Evolutionary conservation across 2,113 vertebrate genomes (phyloP).

Genomic region (Ondatra zibethicus): DNA sequence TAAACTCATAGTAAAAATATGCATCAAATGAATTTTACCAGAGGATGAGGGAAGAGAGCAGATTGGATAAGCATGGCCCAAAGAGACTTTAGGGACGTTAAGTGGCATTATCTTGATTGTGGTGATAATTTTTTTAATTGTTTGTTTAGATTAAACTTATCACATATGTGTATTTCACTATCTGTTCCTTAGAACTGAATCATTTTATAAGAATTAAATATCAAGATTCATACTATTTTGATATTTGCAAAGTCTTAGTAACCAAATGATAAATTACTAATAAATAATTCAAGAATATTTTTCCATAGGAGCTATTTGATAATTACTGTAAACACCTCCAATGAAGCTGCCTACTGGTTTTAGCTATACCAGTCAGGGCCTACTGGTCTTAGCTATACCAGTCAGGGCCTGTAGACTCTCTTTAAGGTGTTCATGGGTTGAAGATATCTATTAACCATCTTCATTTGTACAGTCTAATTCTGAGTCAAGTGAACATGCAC

Average conservation of each 20-base stretch:
- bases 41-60: background rate
- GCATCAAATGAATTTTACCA: background rate
- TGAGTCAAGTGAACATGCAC: background rate
- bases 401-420: fast-evolving
- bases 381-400: background rate
- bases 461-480: background rate
- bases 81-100: background rate
- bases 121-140: background rate
- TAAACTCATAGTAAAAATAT: background rate
- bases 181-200: background rate
- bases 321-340: background rate
- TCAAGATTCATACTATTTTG: background rate
- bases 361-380: background rate
- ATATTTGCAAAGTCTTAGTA: background rate
- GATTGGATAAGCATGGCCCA: background rate
- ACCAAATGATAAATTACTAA: background rate
- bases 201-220: background rate
- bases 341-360: background rate
- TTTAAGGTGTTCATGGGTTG: background rate
- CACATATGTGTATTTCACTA: background rate
- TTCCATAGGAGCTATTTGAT: background rate
- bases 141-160: background rate
- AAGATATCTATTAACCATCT: background rate
- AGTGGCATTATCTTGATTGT: background rate
- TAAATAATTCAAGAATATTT: background rate